phyloP scores from a whole-genome alignment of 2,797 vertebrate genomes.

The Lepilemur septentrionalis region DNA sequence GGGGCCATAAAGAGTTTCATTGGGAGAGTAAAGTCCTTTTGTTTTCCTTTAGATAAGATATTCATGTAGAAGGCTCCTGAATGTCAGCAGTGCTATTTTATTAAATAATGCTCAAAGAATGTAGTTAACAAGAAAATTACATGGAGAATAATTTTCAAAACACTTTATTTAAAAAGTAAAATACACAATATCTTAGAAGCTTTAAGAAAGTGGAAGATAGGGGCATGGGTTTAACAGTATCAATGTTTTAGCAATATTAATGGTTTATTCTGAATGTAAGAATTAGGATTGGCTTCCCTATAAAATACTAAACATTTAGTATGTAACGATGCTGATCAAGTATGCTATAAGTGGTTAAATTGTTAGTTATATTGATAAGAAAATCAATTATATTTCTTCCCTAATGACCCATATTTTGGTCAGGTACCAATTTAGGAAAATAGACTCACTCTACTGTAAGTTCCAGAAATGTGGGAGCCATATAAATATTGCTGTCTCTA shows the following conservation, averaged over 20 bases:
- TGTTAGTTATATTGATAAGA: not conserved
- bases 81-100: not conserved
- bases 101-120: constrained; percentile 45
- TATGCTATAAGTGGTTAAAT: not conserved
- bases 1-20: constrained; percentile 33
- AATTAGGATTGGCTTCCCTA: not conserved
- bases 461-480: not conserved
- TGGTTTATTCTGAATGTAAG: not conserved
- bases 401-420: not conserved
- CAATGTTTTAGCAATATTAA: not conserved
- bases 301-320: constrained; percentile 10
- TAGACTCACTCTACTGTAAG: not conserved
- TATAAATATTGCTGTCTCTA: not conserved
- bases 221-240: not conserved
- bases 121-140: not conserved
- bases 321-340: not conserved
- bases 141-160: not conserved
- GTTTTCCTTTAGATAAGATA: constrained; percentile 61
- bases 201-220: not conserved
- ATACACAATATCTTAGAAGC: not conserved
- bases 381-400: not conserved
- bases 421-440: not conserved
- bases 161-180: constrained; percentile 13
- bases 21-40: constrained; percentile 61
- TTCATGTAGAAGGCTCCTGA: not conserved